Percentiles rank a stretch among this genome's conserved stretches.
Evolutionary conservation across 2,113 vertebrate species (phyloP).

Genomic region (Podiceps cristatus): DNA sequence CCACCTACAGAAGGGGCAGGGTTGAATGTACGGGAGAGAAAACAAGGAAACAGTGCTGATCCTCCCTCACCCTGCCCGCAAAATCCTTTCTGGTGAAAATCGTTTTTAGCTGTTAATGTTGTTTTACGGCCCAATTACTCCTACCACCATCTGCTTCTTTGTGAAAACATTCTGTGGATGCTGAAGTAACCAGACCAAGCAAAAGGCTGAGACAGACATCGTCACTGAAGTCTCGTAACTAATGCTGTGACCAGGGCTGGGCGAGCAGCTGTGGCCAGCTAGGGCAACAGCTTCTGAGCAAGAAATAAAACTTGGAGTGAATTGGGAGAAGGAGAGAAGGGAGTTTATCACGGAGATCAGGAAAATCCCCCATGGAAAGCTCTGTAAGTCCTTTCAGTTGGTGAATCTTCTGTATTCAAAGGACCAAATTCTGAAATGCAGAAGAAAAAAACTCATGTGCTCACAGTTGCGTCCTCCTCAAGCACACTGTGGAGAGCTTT

Average conservation of each 20-base stretch:
- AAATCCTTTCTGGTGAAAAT: conserved; percentile 58
- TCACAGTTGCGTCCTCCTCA: background rate
- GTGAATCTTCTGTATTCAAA: background rate
- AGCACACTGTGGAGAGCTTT: background rate
- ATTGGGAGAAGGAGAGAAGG: background rate
- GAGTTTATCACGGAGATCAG: background rate
- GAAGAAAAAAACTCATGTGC: background rate
- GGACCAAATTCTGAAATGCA: background rate
- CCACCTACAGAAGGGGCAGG: conserved; percentile 55
- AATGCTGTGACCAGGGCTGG: conserved; percentile 13
- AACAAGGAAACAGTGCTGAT: conserved; percentile 33
- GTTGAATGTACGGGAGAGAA: conserved; percentile 32
- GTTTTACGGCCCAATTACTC: conserved; percentile 65
- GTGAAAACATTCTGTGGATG: conserved; percentile 73
- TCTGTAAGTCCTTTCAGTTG: background rate
- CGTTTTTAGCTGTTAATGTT: conserved; percentile 33
- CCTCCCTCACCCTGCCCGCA: background rate
- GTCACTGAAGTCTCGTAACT: conserved; percentile 18
- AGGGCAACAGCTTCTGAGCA: background rate
- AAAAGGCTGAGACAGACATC: conserved; percentile 44
- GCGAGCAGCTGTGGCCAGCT: background rate
- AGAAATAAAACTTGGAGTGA: conserved; percentile 9
- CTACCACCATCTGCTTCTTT: conserved; percentile 69
- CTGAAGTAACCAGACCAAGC: conserved; percentile 61
- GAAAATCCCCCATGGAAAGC: background rate